A percentile compares a stretch with the other conserved stretches of the same genome.
These are phyloP conservation scores for Trachelus troglodyta DNA, from an alignment of 2,888 invertebrate species.

Conservation along the genomic window DNA sequence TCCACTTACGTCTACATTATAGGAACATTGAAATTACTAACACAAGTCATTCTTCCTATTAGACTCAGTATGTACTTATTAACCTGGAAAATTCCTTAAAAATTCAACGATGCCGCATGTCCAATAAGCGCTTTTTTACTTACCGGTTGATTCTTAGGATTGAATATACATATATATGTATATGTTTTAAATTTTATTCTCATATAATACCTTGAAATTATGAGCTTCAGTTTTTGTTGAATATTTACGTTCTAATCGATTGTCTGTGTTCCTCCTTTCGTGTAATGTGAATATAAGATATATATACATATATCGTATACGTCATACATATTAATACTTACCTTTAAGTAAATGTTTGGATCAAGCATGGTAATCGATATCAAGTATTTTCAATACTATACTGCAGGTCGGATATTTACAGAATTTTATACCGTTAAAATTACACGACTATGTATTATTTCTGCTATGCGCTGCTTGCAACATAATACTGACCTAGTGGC, in stretches of 20 bases:
- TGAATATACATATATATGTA: neutral
- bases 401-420: neutral
- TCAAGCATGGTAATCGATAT: neutral
- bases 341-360: neutral
- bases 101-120: neutral
- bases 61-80: neutral
- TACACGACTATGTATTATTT: neutral
- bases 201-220: neutral
- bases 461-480: constrained; percentile 20
- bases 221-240: neutral
- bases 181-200: neutral
- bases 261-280: neutral
- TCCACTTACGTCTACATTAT: neutral
- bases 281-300: neutral
- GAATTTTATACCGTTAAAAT: neutral
- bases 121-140: neutral
- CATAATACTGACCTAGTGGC: constrained; percentile 33
- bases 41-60: neutral
- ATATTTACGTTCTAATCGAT: neutral
- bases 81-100: neutral
- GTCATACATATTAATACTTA: neutral
- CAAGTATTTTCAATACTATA: neutral
- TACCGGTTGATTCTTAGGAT: neutral
- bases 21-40: neutral
- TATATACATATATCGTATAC: neutral